Base-by-base conservation (phyloP, 1,140 invertebrate genomes). In the Ptiloglossa arizonensis region DNA sequence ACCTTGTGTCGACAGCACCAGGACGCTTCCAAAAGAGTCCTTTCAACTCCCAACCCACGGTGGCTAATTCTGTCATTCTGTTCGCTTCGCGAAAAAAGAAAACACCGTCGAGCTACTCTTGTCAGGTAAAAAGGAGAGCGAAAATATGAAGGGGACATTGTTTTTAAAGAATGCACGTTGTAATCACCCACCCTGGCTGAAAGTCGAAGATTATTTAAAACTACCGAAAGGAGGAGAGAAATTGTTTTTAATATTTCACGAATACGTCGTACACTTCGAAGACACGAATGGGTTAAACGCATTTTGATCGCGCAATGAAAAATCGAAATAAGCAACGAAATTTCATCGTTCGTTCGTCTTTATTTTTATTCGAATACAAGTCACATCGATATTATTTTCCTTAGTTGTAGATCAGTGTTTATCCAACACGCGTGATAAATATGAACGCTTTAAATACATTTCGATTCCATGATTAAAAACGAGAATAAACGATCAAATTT, bases 61-160 rank as follows among this genome's bases (percentile, higher is more conserved):
- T 29, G 5, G 56, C 56, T 57, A 57, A 57, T 57, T 57, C 56
- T 57, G 29, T 57, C 56, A 29, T 32, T 3, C 29, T 57, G 27
- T 57, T 32, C 29, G 1, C 17, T 57, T 57, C 32, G 9, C 17
- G 3, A 6, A 38, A 19, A 38, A 35, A n/a, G 19, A 22, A 59
- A 35, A 17, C 6, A 59, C 32, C 11, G 29, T 11, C 32, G 9
- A 59, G 32, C 17, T 32, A 15, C 29, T 57, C 6, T 27, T 48
- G 15, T 5, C 13, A 6, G 0, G 57, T 0, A 22, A 22, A 35
- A 59, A 59, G 13, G 57, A 35, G 15, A 59, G 17, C 11, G 5
- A n/a, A 19, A 11, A 29, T n/a, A n/a, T 17, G 29, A 59, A 19
- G 32, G 41, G 57, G 19, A 9, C 19, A 59, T 59, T 59, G 32